Base-by-base conservation (phyloP, 2,113 vertebrate species). In the Indicator indicator region DNA sequence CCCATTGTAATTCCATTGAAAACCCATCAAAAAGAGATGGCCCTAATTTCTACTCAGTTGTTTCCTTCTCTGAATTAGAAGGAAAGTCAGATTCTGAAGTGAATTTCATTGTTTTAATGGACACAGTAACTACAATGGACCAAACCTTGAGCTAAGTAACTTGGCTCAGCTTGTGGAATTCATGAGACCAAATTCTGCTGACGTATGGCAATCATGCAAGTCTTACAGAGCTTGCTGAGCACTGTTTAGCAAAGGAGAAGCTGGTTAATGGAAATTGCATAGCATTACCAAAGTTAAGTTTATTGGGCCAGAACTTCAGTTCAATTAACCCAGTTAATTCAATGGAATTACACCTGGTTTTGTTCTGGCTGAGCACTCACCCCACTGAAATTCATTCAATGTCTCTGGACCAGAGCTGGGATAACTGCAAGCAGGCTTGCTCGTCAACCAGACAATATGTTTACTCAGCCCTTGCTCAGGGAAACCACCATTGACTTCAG, bases 381-480 rank as follows among this genome's bases (percentile, higher is more conserved):
- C n/a, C 69, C 28, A 28, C 70, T 94, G 81, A 79, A 82, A 70
- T 40, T 42, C 78, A 42, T 60, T 93, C 32, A 58, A 11, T 28
- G 59, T 81, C 76, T 86, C 83, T 65, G 76, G 67, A 78, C 46
- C 44, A 38, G 62, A 64, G 85, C 91, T 88, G 85, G 60, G 70
- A 28, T 73, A 85, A 78, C 78, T 46, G 38, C 44, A 60, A 77
- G 48, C 55, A 87, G 68, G 88, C 48, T 86, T 89, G 73, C 33
- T 78, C 58, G 75, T 94, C 30, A 2, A 18, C 23, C 69, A 91
- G 69, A 38, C 52, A 54, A 1, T 69, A 12, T 54, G 62, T 69
- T 90, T 83, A 12, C 62, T 94, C 87, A 86, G 76, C 83, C 69
- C 90, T 86, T 81, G 86, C 93, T 94, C 94, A 97, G 94, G 93